These are phyloP conservation scores for Cabera pusaria DNA, from an alignment of 2,888 invertebrate species.

Conservation along the genomic window DNA sequence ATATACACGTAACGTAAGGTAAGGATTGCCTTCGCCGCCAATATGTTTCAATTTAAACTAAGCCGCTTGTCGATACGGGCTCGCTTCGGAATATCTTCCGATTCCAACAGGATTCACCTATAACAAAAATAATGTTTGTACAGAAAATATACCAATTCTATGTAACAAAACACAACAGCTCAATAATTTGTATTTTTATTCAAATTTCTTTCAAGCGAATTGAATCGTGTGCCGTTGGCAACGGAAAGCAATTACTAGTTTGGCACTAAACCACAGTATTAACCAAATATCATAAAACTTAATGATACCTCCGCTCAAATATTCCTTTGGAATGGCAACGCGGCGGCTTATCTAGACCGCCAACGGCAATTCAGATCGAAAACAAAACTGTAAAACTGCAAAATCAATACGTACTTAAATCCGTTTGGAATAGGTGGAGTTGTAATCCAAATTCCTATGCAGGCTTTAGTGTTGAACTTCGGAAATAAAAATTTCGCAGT, in stretches of 20 bases:
- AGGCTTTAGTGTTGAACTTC: constrained; percentile 47
- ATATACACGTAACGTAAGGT: constrained; percentile 46
- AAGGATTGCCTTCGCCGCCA: constrained; percentile 66
- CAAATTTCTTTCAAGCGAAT: constrained; percentile 11
- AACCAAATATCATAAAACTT: constrained; percentile 16
- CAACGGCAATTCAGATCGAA: constrained; percentile 15
- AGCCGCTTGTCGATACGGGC: constrained; percentile 77
- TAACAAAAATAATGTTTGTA: constrained; percentile 52
- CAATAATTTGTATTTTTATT: too few species aligned
- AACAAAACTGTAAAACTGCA: constrained; percentile 19
- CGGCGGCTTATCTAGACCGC: constrained; percentile 13
- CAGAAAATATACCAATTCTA: constrained; percentile 16
- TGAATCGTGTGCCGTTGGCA: constrained; percentile 17
- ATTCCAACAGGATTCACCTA: constrained; percentile 55
- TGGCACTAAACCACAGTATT: constrained; percentile 23
- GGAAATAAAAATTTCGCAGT: constrained; percentile 69
- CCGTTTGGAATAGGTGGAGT: constrained; percentile 25
- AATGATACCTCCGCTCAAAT: constrained; percentile 27
- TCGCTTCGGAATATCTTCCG: constrained; percentile 62
- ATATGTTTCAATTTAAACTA: constrained; percentile 81
- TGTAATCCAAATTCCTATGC: constrained; percentile 45
- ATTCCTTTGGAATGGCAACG: constrained; percentile 6
- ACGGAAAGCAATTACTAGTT: constrained; percentile 23
- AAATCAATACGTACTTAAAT: constrained; percentile 23
- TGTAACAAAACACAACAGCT: too few species aligned